Evolutionary conservation across 1,140 invertebrate species (phyloP).

Genomic region (Lutraria rhynchaena): DNA sequence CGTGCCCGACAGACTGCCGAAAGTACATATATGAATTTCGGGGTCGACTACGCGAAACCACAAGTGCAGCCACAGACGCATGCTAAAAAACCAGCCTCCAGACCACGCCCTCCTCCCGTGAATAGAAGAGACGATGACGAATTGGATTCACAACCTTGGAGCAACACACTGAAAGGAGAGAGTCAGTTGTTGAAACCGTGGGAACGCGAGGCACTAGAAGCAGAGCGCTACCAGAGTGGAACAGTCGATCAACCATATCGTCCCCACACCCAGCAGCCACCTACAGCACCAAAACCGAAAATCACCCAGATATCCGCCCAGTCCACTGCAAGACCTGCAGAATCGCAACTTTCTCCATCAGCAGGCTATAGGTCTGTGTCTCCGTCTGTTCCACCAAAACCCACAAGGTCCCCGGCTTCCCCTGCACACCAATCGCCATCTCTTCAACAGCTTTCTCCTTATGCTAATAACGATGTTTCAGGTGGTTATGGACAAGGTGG

Average conservation of each 20-base stretch:
- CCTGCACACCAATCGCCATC: constrained; percentile 35
- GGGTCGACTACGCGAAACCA: constrained; percentile 70
- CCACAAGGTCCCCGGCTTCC: constrained; percentile 36
- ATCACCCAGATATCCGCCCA: constrained; percentile 45
- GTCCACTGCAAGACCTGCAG: constrained; percentile 24
- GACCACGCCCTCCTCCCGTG: constrained; percentile 62
- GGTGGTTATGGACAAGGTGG: constrained; percentile 24
- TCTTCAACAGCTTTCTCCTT: constrained; percentile 36
- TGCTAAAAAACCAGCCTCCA: constrained; percentile 21
- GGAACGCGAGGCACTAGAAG: constrained; percentile 66
- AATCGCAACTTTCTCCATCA: constrained; percentile 14
- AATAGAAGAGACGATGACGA: constrained; percentile 47
- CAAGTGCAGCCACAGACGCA: constrained; percentile 20
- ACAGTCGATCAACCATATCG: constrained; percentile 62
- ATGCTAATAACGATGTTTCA: constrained; percentile 31
- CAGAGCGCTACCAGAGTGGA: constrained; percentile 41
- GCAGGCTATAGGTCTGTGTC: constrained; percentile 55
- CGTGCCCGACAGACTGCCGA: constrained; percentile 40
- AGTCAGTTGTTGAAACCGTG: constrained; percentile 70
- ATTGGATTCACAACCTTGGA: constrained; percentile 62
- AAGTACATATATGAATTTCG: constrained; percentile 59
- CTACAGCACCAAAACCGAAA: constrained; percentile 45
- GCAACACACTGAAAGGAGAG: constrained; percentile 61
- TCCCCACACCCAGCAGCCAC: constrained; percentile 14
- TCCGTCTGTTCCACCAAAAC: constrained; percentile 65